Evolutionary conservation across 2,113 vertebrate genomes (phyloP).

Genomic region (Podilymbus podiceps): DNA sequence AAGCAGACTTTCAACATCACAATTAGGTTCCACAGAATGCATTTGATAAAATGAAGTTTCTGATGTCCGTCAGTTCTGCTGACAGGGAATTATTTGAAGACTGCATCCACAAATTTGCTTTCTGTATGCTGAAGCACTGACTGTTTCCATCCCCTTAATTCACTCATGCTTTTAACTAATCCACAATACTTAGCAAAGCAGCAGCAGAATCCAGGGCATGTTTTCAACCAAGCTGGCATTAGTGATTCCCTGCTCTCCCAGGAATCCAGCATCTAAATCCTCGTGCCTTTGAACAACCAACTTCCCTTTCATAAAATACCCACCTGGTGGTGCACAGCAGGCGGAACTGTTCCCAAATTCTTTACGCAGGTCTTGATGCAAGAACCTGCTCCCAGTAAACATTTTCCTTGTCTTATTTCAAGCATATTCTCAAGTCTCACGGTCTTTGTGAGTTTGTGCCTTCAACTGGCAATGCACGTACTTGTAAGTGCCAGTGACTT

Average conservation of each 20-base stretch:
- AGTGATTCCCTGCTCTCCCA: neutral
- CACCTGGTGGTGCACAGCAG: neutral
- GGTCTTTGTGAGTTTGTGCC: neutral
- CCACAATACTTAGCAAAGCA: neutral
- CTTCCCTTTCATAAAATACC: neutral
- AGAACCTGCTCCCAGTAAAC: neutral
- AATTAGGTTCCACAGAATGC: neutral
- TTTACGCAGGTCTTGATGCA: neutral
- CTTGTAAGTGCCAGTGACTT: neutral
- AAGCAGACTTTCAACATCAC: neutral
- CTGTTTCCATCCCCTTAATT: slow-evolving; percentile 23
- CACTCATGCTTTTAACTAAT: slow-evolving; percentile 11
- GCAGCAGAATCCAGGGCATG: neutral
- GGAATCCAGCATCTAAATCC: neutral
- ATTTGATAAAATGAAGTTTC: slow-evolving; percentile 34
- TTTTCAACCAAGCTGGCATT: neutral
- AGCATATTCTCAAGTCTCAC: neutral
- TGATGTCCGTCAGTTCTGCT: neutral
- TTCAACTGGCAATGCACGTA: neutral
- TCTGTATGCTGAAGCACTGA: neutral
- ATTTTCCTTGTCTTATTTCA: neutral
- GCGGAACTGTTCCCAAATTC: neutral
- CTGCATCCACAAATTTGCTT: neutral
- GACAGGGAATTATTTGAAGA: neutral
- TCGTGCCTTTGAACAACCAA: neutral